phyloP scores from a whole-genome alignment of 2,888 invertebrate species.

The Ormyrus rosae region DNA sequence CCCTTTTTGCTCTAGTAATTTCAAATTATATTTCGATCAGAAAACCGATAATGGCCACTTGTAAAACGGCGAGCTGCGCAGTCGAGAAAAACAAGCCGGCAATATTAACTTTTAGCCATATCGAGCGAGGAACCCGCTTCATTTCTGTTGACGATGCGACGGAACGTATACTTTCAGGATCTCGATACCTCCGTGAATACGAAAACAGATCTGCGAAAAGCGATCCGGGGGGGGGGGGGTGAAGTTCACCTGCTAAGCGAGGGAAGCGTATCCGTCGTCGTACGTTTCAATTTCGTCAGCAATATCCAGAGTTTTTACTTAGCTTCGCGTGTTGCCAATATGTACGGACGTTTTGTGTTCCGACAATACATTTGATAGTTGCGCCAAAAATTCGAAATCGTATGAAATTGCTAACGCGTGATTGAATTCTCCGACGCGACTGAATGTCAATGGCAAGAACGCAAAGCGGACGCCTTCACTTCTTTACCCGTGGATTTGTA shows the following conservation, averaged over 20 bases:
- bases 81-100: not conserved
- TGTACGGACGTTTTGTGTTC: not conserved
- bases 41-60: constrained; percentile 23
- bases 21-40: constrained; percentile 42
- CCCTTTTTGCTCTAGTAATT: constrained; percentile 38
- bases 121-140: no score
- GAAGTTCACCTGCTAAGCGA: no score
- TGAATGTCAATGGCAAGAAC: not conserved
- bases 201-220: not conserved
- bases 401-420: not conserved
- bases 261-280: no score
- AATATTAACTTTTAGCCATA: constrained; percentile 12
- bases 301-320: constrained; percentile 7
- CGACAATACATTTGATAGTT: not conserved
- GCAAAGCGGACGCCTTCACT: not conserved
- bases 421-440: constrained; percentile 14
- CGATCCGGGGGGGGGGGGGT: no score
- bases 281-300: constrained; percentile 11
- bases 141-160: no score
- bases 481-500: not conserved
- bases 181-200: no score
- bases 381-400: constrained; percentile 2
- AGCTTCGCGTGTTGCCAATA: not conserved
- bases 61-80: not conserved
- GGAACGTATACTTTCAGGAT: no score